Evolutionary conservation across 2,113 vertebrate species (phyloP), one percentile per base, ranked within the genome.

Genomic region (Calidris pugnax): DNA sequence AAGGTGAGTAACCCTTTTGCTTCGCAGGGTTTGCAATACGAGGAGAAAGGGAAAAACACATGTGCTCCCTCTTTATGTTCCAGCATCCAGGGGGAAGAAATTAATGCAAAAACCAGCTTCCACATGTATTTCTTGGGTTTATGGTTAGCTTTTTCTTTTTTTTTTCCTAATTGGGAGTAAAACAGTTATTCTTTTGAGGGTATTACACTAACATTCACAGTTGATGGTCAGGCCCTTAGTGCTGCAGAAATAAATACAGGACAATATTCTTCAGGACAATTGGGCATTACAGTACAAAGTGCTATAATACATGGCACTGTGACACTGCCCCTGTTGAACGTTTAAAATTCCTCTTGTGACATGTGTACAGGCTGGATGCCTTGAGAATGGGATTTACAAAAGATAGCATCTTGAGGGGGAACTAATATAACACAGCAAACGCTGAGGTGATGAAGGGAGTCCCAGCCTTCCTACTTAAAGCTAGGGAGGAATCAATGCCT

Each of bases 41-140:
- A 95, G 57, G 69, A 82, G 66, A 89, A 94, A 89, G 68, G 53
- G 28, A 82, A 95, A 95, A 96, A 18, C 79, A 95, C n/a, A 90
- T 86, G 76, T 88, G 67, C 74, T 91, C 50, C 28, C 21, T 90
- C 78, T 91, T 87, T 64, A 73, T 69, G 76, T 87, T 81, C 73
- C 89, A 87, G 10, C 53, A 85, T 62, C 45, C 62, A 82, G 39
- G 28, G 83, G 84, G 69, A 71, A 95, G 62, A 92, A 95, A 95
- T 66, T 85, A 85, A 93, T 92, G 79, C 69, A 96, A 87, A 96
- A 76, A 43, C 7, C 90, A 95, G 73, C 64, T 91, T 80, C 81
- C 74, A 79, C 9, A 24, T 75, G 33, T 69, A 91, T 43, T 83
- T 63, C 28, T 80, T 30, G 32, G n/a, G 39, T 93, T 96, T 90